phyloP scores from a whole-genome alignment of 1,140 invertebrate genomes.

The Physella acuta region DNA sequence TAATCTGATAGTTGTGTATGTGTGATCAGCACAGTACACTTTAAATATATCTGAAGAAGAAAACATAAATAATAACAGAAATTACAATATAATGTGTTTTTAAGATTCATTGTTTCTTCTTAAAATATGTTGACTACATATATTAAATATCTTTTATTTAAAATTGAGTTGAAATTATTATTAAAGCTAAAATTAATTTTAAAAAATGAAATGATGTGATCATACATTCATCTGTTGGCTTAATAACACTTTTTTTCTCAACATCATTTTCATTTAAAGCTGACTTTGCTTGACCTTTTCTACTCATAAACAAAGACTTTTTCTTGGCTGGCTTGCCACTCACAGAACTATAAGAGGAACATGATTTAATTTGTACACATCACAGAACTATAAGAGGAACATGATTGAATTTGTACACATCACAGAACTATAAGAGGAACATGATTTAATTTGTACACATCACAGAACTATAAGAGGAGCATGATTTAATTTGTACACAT shows the following conservation, averaged over 20 bases:
- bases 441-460: no score
- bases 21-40: slow-evolving; percentile 83
- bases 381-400: no score
- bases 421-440: no score
- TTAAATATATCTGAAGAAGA: slow-evolving; percentile 82
- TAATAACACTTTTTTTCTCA: background rate
- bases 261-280: background rate
- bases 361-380: no score
- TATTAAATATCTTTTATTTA: background rate
- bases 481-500: no score
- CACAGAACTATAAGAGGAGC: no score
- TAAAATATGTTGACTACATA: no score
- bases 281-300: slow-evolving; percentile 14
- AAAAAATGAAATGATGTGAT: background rate
- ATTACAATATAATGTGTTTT: no score
- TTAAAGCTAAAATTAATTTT: background rate
- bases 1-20: slow-evolving; percentile 78
- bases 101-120: no score
- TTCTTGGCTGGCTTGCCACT: slow-evolving; percentile 10
- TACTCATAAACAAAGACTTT: slow-evolving; percentile 12
- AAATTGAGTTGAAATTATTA: background rate
- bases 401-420: no score
- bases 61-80: no score
- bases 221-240: slow-evolving; percentile 15
- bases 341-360: background rate